Evolutionary conservation across 2,797 vertebrate species (phyloP).

Genomic region (Danio jaintianensis): DNA sequence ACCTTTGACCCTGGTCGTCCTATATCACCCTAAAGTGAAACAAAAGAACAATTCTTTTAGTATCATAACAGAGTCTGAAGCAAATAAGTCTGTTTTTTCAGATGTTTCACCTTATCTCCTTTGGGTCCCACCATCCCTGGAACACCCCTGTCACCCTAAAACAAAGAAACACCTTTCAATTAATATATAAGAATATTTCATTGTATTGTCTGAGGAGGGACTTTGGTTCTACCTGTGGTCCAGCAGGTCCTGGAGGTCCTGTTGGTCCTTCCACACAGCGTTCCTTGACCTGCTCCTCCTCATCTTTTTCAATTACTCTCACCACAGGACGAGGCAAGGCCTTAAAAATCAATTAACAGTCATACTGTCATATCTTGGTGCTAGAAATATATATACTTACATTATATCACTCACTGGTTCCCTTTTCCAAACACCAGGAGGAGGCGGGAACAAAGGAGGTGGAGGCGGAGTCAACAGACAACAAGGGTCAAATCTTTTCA

Average conservation of each 20-base stretch:
- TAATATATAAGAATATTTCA: neutral
- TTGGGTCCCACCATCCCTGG: constrained; percentile 53
- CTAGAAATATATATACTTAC: neutral
- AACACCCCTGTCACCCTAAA: constrained; percentile 49
- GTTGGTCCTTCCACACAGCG: constrained; percentile 43
- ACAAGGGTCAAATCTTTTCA: constrained; percentile 58
- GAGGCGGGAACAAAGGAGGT: constrained; percentile 57
- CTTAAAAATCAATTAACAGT: constrained; percentile 26
- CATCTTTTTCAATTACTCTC: neutral
- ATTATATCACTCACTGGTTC: constrained; percentile 36
- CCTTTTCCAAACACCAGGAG: constrained; percentile 45
- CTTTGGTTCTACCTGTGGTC: constrained; percentile 35
- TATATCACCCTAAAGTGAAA: constrained; percentile 50
- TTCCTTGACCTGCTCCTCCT: constrained; percentile 1
- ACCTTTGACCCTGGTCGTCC: constrained; percentile 60
- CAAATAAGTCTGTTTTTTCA: neutral
- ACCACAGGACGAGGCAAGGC: constrained; percentile 13
- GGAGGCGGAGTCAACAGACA: constrained; percentile 56
- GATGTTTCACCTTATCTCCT: constrained; percentile 50
- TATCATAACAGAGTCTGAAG: neutral
- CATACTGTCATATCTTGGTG: neutral
- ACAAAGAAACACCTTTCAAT: constrained; percentile 10
- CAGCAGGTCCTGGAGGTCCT: constrained; percentile 51
- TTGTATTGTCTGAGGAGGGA: neutral
- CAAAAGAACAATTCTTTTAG: neutral